Percentiles rank a stretch among this genome's conserved stretches.
phyloP scores from a whole-genome alignment of 2,797 vertebrate genomes.

The Thamnophis elegans region DNA sequence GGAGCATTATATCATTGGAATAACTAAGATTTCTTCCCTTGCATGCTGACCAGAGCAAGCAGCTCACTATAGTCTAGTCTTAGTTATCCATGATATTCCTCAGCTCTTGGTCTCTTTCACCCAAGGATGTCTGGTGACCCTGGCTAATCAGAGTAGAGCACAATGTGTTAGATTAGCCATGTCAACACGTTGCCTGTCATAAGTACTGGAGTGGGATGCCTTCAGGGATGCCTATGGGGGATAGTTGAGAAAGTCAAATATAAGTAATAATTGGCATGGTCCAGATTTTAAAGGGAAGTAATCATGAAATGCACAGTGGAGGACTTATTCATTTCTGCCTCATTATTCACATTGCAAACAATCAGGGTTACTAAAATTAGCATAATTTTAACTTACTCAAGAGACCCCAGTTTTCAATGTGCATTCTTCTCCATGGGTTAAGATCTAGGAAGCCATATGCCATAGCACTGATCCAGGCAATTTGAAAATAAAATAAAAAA shows the following conservation, averaged over 20 bases:
- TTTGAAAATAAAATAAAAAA: conserved; percentile 28
- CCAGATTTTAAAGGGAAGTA: conserved; percentile 27
- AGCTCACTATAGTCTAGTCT: neutral
- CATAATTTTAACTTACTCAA: conserved; percentile 58
- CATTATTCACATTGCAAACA: conserved; percentile 60
- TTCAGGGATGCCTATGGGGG: neutral
- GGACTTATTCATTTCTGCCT: conserved; percentile 57
- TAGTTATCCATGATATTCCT: neutral
- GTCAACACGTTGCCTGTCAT: neutral
- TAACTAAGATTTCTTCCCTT: neutral
- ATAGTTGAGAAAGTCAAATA: neutral
- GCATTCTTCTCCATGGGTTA: conserved; percentile 58
- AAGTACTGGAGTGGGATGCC: neutral
- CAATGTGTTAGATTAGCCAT: neutral
- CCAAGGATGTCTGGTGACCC: neutral
- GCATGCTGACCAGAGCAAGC: neutral
- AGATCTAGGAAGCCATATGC: conserved; percentile 58
- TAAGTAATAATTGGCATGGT: neutral
- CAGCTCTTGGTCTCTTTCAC: neutral
- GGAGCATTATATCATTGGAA: neutral
- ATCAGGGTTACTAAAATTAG: conserved; percentile 53
- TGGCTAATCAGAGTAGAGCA: neutral
- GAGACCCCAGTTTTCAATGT: conserved; percentile 56
- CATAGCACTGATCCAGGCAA: conserved; percentile 62
- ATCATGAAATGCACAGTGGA: conserved; percentile 57